Evolutionary conservation across 2,113 vertebrate species (phyloP).

Genomic region (Trematomus loennbergii): DNA sequence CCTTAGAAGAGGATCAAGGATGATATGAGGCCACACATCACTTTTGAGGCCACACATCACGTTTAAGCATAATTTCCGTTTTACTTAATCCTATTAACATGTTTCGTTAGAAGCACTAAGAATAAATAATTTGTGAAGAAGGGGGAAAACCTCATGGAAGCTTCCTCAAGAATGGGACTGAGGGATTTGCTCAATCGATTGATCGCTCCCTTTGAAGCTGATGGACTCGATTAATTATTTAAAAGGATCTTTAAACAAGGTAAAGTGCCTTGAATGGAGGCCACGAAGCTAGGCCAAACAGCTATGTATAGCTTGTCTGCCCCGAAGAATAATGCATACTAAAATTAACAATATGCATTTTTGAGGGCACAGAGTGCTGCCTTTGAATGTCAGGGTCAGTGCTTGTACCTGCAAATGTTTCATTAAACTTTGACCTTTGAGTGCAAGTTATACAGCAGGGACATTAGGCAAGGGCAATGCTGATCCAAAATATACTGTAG

Average conservation of each 20-base stretch:
- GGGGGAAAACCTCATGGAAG: slow-evolving; percentile 47
- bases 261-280: slow-evolving; percentile 70
- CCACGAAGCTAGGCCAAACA: slow-evolving; percentile 50
- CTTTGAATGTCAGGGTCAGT: slow-evolving; percentile 47
- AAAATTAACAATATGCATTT: slow-evolving; percentile 61
- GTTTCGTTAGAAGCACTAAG: slow-evolving; percentile 38
- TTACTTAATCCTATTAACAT: slow-evolving; percentile 35
- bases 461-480: slow-evolving; percentile 51
- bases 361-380: slow-evolving; percentile 12
- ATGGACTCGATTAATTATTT: slow-evolving; percentile 80
- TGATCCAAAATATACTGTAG: slow-evolving; percentile 18
- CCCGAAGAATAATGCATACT: slow-evolving; percentile 54
- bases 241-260: slow-evolving; percentile 72
- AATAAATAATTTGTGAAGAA: slow-evolving; percentile 53
- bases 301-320: slow-evolving; percentile 63
- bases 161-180: slow-evolving; percentile 30
- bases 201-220: slow-evolving; percentile 72
- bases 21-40: slow-evolving; percentile 5
- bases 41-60: slow-evolving; percentile 14
- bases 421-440: slow-evolving; percentile 55
- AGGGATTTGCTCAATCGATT: slow-evolving; percentile 58
- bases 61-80: slow-evolving; percentile 51
- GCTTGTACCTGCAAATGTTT: slow-evolving; percentile 57
- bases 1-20: slow-evolving; percentile 52
- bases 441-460: slow-evolving; percentile 6